Base-by-base conservation (phyloP, 2,888 invertebrate species). In the Ommatoiulus sabulosus region DNA sequence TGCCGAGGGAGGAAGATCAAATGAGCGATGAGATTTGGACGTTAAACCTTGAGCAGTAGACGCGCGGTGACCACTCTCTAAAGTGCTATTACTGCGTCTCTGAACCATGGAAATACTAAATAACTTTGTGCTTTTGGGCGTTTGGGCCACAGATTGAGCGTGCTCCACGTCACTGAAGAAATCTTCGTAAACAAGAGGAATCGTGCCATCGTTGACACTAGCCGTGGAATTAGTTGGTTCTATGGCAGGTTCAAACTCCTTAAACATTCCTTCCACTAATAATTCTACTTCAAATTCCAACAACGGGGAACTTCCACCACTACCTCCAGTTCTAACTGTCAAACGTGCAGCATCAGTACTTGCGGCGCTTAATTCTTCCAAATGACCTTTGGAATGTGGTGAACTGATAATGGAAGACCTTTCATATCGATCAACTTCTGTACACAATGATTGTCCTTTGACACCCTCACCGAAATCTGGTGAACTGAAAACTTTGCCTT, bases 71-170 rank as follows among this genome's bases (percentile, higher is more conserved):
- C 43, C 44, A 87, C 35, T 87, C 15, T 46, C 46, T 20, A 15
- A 20, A 72, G 87, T 52, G 24, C 1, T 17, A 44, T 80, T 35
- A 43, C 88, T 35, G 52, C 88, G 46, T 57, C 86, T 44, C 52
- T 88, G 88, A 35, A 88, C 86, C 88, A 88, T 88, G 20, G 88
- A 88, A 52, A 88, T 86, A 44, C 88, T 88, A 86, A 88, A 88
- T 43, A 88, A 86, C 52, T 88, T 88, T 12, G 88, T 88, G 24
- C 85, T 20, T 88, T 88, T 87, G 52, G 87, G 46, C 15, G 87
- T 44, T 46, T 48, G 44, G 15, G 87, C n/a, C 48, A 7, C 52
- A n/a, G 20, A 0, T 48, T 46, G 52, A 52, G 87, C 72, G 43
- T 63, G 35, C 10, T 24, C 63, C 17, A 20, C 17, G 35, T 35